A percentile compares a stretch with the other conserved stretches of the same genome.
Evolutionary conservation across 2,888 invertebrate species (phyloP).

Genomic region (Andricus curvator): DNA sequence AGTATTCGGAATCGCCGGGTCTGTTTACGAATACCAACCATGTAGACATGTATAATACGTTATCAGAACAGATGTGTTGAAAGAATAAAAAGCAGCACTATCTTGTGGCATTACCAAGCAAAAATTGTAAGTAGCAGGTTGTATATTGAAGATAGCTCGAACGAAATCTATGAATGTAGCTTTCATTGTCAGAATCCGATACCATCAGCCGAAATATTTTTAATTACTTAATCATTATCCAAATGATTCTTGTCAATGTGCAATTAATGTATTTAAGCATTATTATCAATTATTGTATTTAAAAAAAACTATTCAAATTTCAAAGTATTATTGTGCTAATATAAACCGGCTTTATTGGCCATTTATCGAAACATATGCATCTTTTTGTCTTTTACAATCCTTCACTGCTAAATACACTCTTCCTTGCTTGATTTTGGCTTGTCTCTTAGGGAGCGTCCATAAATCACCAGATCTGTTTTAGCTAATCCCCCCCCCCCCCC

Average conservation of each 20-base stretch:
- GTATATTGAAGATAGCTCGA: slow-evolving; percentile 36
- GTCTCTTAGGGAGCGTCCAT: too few relatives aligned
- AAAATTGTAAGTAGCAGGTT: slow-evolving; percentile 4
- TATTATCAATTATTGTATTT: slow-evolving; percentile 69
- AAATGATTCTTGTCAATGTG: slow-evolving; percentile 68
- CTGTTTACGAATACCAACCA: neutral
- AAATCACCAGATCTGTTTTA: too few relatives aligned
- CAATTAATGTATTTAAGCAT: slow-evolving; percentile 67
- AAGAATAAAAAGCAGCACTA: neutral
- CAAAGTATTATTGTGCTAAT: slow-evolving; percentile 72
- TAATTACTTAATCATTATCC: slow-evolving; percentile 58
- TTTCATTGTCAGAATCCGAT: slow-evolving; percentile 46
- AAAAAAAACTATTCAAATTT: slow-evolving; percentile 65
- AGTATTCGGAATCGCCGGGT: neutral
- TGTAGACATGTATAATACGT: neutral
- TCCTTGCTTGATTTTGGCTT: too few relatives aligned
- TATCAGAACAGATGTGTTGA: neutral
- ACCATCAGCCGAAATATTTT: slow-evolving; percentile 53
- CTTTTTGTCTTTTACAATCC: neutral
- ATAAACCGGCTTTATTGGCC: slow-evolving; percentile 71
- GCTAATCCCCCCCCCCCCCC: too few relatives aligned
- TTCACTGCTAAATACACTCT: neutral
- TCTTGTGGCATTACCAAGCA: slow-evolving; percentile 9
- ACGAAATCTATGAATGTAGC: slow-evolving; percentile 68
- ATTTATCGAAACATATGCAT: neutral